Base-by-base conservation (phyloP, 37 sponge, comb jelly and placozoan species). In the Hormiphora californensis region DNA sequence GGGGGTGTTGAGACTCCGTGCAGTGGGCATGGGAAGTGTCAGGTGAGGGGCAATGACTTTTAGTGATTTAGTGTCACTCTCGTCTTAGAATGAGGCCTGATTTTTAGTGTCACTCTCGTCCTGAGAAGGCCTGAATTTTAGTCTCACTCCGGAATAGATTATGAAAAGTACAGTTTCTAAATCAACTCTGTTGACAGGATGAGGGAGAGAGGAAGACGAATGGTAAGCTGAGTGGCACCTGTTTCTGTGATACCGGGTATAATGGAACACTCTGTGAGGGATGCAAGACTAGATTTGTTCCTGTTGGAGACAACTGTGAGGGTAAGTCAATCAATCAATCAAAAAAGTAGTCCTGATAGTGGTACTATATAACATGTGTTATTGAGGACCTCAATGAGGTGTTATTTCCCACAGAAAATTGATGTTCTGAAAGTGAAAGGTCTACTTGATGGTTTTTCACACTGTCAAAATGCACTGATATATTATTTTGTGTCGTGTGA, bases 11-110 rank as follows among this genome's bases (percentile, higher is more conserved):
- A 91, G 11, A 53, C 88, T 8, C 89, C 91, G 0, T 95, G 95
- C 63, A 87, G 91, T 55, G 92, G 92, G 0, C 89, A 88, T 54
- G 95, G 95, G 21, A 88, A 57, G 34, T 95, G 95, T 87, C 69
- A 85, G 62, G 95, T 95, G 32, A 63, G 89, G 89, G 9, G n/a
- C n/a, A n/a, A n/a, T 36, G 35, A 22, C 21, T 21, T 51, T 32
- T 32, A 86, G 21, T 3, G 11, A 27, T 36, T 40, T 49, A 21
- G 8, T 39, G 31, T 30, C 12, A 25, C 34, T 87, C 8, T 62
- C 8, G 0, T 17, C 17, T 0, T n/a, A 9, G 25, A 0, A 39
- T 1, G 8, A 19, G 17, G n/a, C n/a, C 17, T 53, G 17, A 53
- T 53, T 53, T 53, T 17, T 15, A 19, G 67, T 15, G 67, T n/a